Percentiles rank a stretch among this genome's conserved stretches.
phyloP scores from a whole-genome alignment of 2,888 invertebrate species.

The Odontothrips loti region DNA sequence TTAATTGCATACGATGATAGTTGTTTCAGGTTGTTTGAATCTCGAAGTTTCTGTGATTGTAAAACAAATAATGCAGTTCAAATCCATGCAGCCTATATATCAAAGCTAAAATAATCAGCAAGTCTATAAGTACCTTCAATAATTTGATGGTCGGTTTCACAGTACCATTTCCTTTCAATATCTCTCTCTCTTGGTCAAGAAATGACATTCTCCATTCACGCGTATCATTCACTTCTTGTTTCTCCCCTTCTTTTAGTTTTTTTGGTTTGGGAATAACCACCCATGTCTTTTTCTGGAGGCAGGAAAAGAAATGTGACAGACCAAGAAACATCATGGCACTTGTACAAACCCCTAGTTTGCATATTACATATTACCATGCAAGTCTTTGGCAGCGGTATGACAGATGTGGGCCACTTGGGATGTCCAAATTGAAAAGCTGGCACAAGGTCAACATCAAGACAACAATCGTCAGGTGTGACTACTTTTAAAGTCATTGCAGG shows the following conservation, averaged over 20 bases:
- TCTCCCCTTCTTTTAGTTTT: constrained; percentile 42
- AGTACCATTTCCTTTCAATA: constrained; percentile 49
- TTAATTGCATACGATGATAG: constrained; percentile 1
- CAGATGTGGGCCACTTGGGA: constrained; percentile 48
- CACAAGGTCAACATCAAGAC: constrained; percentile 53
- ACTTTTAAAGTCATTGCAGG: constrained; percentile 56
- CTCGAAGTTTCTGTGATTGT: background rate
- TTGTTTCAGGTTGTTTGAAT: background rate
- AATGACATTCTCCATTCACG: constrained; percentile 55
- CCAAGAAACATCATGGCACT: too few relatives aligned
- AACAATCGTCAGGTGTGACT: constrained; percentile 40
- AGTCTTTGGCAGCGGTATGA: background rate
- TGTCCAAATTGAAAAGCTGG: constrained; percentile 51
- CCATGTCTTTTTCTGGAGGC: constrained; percentile 46
- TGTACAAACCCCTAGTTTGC: too few relatives aligned
- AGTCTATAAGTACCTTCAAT: constrained; percentile 44
- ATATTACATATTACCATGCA: background rate
- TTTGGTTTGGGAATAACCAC: constrained; percentile 54
- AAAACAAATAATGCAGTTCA: background rate
- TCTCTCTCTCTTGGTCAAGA: constrained; percentile 53
- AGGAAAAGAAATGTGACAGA: background rate
- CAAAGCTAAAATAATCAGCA: background rate
- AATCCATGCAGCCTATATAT: background rate
- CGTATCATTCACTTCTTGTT: constrained; percentile 37
- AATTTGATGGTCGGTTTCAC: constrained; percentile 51